A percentile compares a stretch with the other conserved stretches of the same genome.
phyloP scores from a whole-genome alignment of 2,888 invertebrate species.

The Drosophila paracracens region DNA sequence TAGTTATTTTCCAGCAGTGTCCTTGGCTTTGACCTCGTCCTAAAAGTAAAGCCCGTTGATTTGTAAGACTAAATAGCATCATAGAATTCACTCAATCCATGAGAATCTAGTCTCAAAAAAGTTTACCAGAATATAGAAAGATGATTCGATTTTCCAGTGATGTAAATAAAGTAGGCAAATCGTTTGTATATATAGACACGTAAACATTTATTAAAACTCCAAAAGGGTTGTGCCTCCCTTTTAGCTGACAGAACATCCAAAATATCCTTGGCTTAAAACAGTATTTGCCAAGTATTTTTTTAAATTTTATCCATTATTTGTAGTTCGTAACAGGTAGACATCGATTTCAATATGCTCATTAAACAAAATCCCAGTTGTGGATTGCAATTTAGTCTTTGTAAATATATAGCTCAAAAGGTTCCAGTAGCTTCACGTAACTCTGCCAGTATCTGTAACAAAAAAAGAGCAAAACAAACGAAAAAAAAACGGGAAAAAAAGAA shows the following conservation, averaged over 20 bases:
- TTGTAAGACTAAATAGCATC: neutral
- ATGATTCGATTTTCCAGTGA: neutral
- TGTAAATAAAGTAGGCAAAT: neutral
- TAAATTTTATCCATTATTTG: neutral
- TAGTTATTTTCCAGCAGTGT: neutral
- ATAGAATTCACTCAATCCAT: neutral
- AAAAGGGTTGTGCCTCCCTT: conserved; percentile 1
- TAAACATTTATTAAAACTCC: conserved; percentile 16
- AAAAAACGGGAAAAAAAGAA: neutral
- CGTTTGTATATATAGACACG: conserved; percentile 1
- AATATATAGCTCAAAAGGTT: neutral
- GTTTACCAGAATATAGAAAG: neutral
- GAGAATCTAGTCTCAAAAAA: neutral
- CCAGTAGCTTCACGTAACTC: conserved; percentile 1
- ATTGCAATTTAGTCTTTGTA: conserved; percentile 11
- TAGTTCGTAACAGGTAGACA: neutral
- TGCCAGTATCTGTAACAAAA: conserved; percentile 28
- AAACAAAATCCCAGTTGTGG: conserved; percentile 5
- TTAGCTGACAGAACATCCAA: neutral
- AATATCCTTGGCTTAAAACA: conserved; percentile 7
- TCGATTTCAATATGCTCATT: neutral
- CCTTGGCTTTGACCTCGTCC: neutral
- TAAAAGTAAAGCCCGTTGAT: neutral
- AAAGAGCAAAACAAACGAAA: conserved; percentile 12
- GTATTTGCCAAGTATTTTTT: neutral